A percentile compares a stretch with the other conserved stretches of the same genome.
Evolutionary conservation across 2,113 vertebrate genomes (phyloP).

Genomic region (Austrofundulus limnaeus): DNA sequence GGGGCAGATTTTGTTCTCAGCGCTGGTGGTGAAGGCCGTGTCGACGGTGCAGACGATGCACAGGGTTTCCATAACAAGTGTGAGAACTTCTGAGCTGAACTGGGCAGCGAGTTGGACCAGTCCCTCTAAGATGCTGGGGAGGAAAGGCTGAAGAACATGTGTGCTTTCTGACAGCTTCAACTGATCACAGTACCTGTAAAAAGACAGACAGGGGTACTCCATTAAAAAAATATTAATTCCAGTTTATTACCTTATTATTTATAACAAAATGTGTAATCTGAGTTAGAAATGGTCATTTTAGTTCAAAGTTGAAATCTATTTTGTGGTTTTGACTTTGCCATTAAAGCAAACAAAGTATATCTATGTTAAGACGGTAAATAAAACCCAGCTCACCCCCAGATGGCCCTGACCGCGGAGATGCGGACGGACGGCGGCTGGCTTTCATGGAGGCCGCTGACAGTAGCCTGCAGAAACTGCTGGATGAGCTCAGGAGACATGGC

Average conservation of each 20-base stretch:
- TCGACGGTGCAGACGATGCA: constrained; percentile 97
- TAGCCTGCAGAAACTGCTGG: constrained; percentile 97
- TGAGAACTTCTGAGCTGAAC: constrained; percentile 96
- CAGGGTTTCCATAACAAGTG: constrained; percentile 96
- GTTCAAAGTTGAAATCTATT: background rate
- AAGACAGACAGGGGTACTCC: background rate
- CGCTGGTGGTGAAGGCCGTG: constrained; percentile 89
- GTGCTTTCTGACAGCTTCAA: constrained; percentile 95
- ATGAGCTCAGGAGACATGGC: constrained; percentile 97
- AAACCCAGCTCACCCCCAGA: constrained; percentile 90
- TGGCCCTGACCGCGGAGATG: constrained; percentile 95
- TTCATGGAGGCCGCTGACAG: constrained; percentile 93
- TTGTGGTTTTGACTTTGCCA: background rate
- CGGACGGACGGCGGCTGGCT: constrained; percentile 93
- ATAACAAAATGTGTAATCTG: background rate
- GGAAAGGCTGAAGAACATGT: constrained; percentile 92
- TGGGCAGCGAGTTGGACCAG: constrained; percentile 94
- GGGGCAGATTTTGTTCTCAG: constrained; percentile 96
- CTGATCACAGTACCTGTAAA: constrained; percentile 93
- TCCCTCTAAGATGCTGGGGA: constrained; percentile 94
- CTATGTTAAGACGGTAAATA: background rate
- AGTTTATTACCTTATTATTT: background rate
- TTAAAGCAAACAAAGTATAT: background rate
- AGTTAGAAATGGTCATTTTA: background rate
- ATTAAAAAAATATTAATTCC: background rate